Evolutionary conservation across 2,113 vertebrate genomes (phyloP), one percentile per base, ranked within the genome.

Genomic region (Petroica traversi): DNA sequence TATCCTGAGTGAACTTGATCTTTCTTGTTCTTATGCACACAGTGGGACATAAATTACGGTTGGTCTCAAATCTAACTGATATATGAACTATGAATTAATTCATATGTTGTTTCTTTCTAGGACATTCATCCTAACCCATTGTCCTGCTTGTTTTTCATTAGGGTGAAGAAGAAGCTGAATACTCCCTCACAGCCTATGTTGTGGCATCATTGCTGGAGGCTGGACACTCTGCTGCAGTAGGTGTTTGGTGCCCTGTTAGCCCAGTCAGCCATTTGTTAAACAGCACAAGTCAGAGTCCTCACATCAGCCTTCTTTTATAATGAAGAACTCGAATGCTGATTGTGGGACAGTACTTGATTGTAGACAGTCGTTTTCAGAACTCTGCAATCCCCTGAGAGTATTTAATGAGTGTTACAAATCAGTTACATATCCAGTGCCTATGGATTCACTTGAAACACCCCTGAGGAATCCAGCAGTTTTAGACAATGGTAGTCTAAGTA

Each of bases 131-230:
- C 34, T 95, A 26, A 94, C n/a, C 6, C n/a, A n/a, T n/a, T 11
- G 19, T 66, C 76, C 36, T 76, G 6, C 9, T 48, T 92, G 8
- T 52, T 63, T 77, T 92, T 67, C 31, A 14, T 91, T 76, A 98
- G 97, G 96, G 78, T 86, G 93, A 90, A 92, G 92, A 96, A 54
- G 81, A 95, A 49, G 72, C 58, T 57, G 92, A 97, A 45, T 68
- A 97, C 13, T 93, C 96, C 17, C 92, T 98, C 62, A 91, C 97
- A 71, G 94, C 97, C 15, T 97, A 97, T 0, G 58, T 97, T 46
- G 86, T 95, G n/a, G 89, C 88, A 46, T 94, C 93, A 0, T 45
- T 98, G 62, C 68, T 98, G 43, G 97, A 97, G 85, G 94, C 95
- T 89, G 97, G 95, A 57, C 93, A 97, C 38, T 73, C 94, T 59